phyloP scores from a whole-genome alignment of 1,140 invertebrate genomes.

The Wasmannia auropunctata region DNA sequence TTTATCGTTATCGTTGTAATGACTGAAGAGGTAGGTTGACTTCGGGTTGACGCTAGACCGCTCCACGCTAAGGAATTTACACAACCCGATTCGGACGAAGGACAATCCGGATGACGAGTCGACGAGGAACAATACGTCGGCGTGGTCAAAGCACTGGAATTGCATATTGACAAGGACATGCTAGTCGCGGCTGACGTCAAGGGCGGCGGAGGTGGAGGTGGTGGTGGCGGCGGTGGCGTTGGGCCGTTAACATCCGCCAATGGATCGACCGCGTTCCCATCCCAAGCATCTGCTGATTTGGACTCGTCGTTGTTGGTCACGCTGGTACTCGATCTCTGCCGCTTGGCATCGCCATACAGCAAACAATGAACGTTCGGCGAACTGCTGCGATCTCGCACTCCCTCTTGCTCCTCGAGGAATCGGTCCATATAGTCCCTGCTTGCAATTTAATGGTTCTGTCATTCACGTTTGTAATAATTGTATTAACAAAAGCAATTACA shows the following conservation, averaged over 20 bases:
- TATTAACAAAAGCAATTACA: conserved; percentile 25
- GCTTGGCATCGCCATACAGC: conserved; percentile 88
- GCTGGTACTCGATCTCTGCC: conserved; percentile 82
- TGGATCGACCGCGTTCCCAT: conserved; percentile 68
- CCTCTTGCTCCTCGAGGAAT: conserved; percentile 90
- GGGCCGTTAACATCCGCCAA: conserved; percentile 68
- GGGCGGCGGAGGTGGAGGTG: conserved; percentile 67
- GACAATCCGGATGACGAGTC: conserved; percentile 61
- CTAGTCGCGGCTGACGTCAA: conserved; percentile 35
- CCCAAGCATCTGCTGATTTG: conserved; percentile 80
- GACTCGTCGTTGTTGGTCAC: conserved; percentile 78
- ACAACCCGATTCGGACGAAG: conserved; percentile 58
- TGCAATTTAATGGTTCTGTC: conserved; percentile 72
- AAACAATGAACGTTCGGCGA: conserved; percentile 88
- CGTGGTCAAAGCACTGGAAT: conserved; percentile 57
- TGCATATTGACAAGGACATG: conserved; percentile 61
- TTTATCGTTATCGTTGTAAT: conserved; percentile 71
- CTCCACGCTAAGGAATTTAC: conserved; percentile 52
- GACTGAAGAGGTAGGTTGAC: conserved; percentile 63
- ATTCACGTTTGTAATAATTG: conserved; percentile 67
- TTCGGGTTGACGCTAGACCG: conserved; percentile 46
- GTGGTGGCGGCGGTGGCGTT: conserved; percentile 64
- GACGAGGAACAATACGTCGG: conserved; percentile 54
- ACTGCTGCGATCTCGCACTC: conserved; percentile 84
- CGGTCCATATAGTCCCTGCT: conserved; percentile 91